Base-by-base conservation (phyloP, 2,113 vertebrate species). In the Galemys pyrenaicus region DNA sequence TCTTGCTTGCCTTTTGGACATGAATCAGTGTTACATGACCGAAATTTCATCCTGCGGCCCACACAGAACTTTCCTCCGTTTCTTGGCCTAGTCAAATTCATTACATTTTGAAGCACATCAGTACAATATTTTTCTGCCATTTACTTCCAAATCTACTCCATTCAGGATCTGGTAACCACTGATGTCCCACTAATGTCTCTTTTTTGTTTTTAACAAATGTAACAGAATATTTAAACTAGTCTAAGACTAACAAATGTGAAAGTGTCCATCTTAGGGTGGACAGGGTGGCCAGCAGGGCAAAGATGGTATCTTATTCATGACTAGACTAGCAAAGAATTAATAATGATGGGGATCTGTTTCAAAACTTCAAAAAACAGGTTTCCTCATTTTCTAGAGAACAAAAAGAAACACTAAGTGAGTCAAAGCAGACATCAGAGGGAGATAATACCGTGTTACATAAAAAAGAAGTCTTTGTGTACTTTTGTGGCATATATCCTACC, bases 21-120 rank as follows among this genome's bases (percentile, higher is more conserved):
- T 0, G 99, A 98, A 97, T 99, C 99, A 65, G 99, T 99, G 94
- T 99, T 99, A 98, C 99, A 99, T 0, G 99, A 99, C 49, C 99
- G 99, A 98, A 99, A 99, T 96, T 99, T 99, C 99, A 99, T 99
- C 96, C 99, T 98, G 91, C 99, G 99, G 87, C 99, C 99, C 91
- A 99, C 99, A 80, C 99, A 99, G 97, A 99, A 99, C 91, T 98
- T 99, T 54, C 99, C 99, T 68, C 99, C 99, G 51, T 99, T 99
- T 96, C 98, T 99, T 89, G 99, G 99, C 98, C 99, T 99, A 87
- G 83, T 86, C 91, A 97, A 98, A 97, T 97, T 37, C 82, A 83
- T 83, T 83, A 95, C 95, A 96, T 94, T 96, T 91, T 88, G 71
- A 96, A 97, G 89, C 74, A 93, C n/a, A 94, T 89, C 92, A 97